A percentile compares a stretch with the other conserved stretches of the same genome.
Evolutionary conservation across 2,113 vertebrate species (phyloP).

Genomic region (Toxotes chatareus): DNA sequence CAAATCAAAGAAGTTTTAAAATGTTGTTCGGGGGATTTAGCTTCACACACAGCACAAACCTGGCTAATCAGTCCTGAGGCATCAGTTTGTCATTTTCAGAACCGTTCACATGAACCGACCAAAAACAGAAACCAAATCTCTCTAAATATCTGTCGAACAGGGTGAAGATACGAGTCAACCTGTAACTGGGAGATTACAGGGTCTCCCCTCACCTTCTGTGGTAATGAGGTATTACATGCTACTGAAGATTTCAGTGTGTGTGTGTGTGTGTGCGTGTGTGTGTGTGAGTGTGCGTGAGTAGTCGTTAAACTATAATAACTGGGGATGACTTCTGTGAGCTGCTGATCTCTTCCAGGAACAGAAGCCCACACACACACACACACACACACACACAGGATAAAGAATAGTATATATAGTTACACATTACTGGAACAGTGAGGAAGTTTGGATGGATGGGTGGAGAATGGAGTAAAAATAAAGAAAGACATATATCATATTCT

Average conservation of each 20-base stretch:
- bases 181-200: not conserved
- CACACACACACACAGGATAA: constrained; percentile 2
- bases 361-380: constrained; percentile 34
- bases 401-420: constrained; percentile 30
- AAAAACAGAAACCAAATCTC: too few relatives aligned
- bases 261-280: constrained; percentile 8
- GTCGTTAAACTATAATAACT: constrained; percentile 27
- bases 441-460: constrained; percentile 22
- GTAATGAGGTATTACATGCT: not conserved
- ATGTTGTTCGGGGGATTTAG: too few relatives aligned
- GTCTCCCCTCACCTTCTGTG: not conserved
- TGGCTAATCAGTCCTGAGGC: too few relatives aligned
- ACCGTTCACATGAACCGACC: too few relatives aligned
- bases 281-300: constrained; percentile 3
- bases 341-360: constrained; percentile 40
- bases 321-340: constrained; percentile 23
- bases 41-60: too few relatives aligned
- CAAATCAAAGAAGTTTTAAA: too few relatives aligned
- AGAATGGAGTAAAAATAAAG: constrained; percentile 40
- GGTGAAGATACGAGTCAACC: too few relatives aligned
- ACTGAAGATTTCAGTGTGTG: not conserved
- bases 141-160: too few relatives aligned
- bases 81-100: too few relatives aligned
- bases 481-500: constrained; percentile 30
- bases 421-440: constrained; percentile 28